Base-by-base conservation (phyloP, 1,140 invertebrate genomes). In the Pectinophora gossypiella region DNA sequence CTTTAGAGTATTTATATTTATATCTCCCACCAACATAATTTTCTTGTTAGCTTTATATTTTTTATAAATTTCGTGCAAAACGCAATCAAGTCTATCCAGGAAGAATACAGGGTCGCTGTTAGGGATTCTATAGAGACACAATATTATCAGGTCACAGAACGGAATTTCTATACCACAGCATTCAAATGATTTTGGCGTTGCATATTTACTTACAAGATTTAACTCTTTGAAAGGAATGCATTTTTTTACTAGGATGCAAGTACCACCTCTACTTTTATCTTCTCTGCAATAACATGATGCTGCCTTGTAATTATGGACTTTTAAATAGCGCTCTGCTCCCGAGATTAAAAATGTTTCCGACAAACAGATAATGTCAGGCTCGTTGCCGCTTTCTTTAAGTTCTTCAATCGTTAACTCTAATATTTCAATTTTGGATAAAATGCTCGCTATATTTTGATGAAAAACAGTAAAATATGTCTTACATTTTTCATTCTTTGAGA, bases 1-100 rank as follows among this genome's bases (percentile, higher is more conserved):
- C 18, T 18, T 12, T 18, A 48, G 18, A 10, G 27, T 48, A 36
- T 48, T 48, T 1, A 48, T 48, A 19, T 48, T 48, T 18, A 48
- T 10, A 19, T 48, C 46, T 35, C 46, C 46, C 10, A 27, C 19
- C 1, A 48, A 5, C 9, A 48, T 18, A n/a, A 35, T n/a, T 19
- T 48, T 35, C 18, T 9, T 35, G 32, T 48, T 44, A 40, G 13
- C 7, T 19, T 21, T 19, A 44, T 44, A 44, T 19, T 20, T 32
- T 32, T 27, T 20, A 46, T 3, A 22, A 13, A 46, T 12, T 35
- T 18, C 20, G 18, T 32, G 2, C 18, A 48, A 9, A 13, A 48
- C 18, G 6, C 16, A 48, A 12, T 48, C 46, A 7, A 48, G 23
- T 35, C 19, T 48, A 19, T 10, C 0, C 18, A 48, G 27, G 7